A percentile compares a stretch with the other conserved stretches of the same genome.
Conservation (phyloP, 2,113 vertebrate species). For the Geococcyx californianus region DNA sequence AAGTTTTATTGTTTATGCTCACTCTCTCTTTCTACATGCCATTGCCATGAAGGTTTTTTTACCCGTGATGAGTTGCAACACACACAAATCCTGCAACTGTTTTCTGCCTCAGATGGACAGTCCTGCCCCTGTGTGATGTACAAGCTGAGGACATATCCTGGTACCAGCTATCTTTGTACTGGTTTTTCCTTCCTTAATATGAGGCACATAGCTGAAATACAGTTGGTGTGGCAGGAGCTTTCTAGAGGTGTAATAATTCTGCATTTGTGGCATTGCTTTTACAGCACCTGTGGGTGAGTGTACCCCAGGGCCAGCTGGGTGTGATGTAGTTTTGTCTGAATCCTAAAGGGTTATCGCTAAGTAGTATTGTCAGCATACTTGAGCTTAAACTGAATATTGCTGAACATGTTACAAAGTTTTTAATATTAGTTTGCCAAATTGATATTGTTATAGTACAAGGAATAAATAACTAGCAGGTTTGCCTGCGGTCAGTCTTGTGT, state of each 20-base stretch:
- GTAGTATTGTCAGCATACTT: neutral
- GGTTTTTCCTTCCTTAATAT: neutral
- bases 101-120: neutral
- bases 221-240: neutral
- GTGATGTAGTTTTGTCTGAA: neutral
- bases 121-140: neutral
- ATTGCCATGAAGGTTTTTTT: neutral
- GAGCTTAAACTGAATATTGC: neutral
- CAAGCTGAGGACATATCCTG: neutral
- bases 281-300: neutral
- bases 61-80: neutral
- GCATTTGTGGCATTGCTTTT: neutral
- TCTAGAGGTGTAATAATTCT: neutral
- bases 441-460: neutral
- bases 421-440: neutral
- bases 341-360: neutral
- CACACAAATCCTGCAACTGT: neutral
- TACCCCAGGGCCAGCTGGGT: neutral
- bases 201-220: neutral
- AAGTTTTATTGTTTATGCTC: neutral
- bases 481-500: neutral
- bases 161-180: neutral
- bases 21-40: neutral
- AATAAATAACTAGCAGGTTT: neutral
- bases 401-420: neutral